A percentile compares a stretch with the other conserved stretches of the same genome.
Evolutionary conservation across 2,888 invertebrate species (phyloP).

Genomic region (Volucella zonaria): DNA sequence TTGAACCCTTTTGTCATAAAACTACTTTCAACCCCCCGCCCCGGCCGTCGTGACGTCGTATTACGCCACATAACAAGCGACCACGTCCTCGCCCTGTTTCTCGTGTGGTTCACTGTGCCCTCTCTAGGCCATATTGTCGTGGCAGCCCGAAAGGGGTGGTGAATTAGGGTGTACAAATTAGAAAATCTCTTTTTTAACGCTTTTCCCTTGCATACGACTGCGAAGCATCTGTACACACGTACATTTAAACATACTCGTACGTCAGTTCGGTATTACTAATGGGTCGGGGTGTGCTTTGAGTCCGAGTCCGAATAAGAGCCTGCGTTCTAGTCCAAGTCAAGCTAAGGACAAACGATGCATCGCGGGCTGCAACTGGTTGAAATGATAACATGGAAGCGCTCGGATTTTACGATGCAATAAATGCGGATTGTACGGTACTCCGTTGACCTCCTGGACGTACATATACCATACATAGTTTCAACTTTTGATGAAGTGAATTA

Average conservation of each 20-base stretch:
- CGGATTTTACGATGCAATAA: conserved; percentile 69
- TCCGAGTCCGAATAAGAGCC: neutral
- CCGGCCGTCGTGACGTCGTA: neutral
- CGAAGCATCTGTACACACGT: conserved; percentile 8
- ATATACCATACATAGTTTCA: conserved; percentile 13
- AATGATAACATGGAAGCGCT: conserved; percentile 60
- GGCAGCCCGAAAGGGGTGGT: conserved; percentile 60
- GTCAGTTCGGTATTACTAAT: conserved; percentile 34
- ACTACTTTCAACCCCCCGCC: conserved; percentile 55
- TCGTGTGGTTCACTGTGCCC: neutral
- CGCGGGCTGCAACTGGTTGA: conserved; percentile 67
- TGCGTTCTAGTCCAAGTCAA: neutral
- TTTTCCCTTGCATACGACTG: conserved; percentile 9
- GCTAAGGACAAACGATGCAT: conserved; percentile 31
- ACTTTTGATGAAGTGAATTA: conserved; percentile 51
- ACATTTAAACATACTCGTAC: conserved; percentile 4
- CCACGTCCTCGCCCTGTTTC: conserved; percentile 13
- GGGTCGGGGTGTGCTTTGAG: conserved; percentile 34
- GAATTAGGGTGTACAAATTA: conserved; percentile 70
- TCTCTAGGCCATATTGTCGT: conserved; percentile 65
- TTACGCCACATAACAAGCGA: neutral
- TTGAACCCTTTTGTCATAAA: conserved; percentile 74
- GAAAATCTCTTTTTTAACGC: conserved; percentile 66
- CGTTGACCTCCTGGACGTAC: neutral
- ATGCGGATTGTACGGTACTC: conserved; percentile 54